Percentiles rank a stretch among this genome's conserved stretches.
phyloP scores from a whole-genome alignment of 2,113 vertebrate genomes.

The Percopsis transmontana region DNA sequence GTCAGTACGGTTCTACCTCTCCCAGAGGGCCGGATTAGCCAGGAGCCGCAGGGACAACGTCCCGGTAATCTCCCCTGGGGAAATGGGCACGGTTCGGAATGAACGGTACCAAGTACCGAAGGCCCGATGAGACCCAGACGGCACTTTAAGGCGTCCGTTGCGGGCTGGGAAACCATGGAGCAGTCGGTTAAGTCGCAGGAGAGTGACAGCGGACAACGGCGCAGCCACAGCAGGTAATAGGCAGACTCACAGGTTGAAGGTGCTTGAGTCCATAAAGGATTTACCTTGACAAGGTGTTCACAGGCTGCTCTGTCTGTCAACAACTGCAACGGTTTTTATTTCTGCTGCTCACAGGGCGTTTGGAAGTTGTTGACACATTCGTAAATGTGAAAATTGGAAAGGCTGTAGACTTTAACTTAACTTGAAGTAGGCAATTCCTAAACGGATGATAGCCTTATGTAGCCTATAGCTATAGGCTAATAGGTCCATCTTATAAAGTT shows the following conservation, averaged over 20 bases:
- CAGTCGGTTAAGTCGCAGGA: conserved; percentile 33
- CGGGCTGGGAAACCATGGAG: conserved; percentile 35
- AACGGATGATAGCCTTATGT: no score
- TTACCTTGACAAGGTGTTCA: conserved; percentile 53
- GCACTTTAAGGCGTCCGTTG: conserved; percentile 5
- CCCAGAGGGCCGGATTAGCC: conserved; percentile 73
- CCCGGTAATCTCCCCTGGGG: conserved; percentile 75
- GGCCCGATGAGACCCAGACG: conserved; percentile 33
- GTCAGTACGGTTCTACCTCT: conserved; percentile 75
- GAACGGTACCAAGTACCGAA: conserved; percentile 34
- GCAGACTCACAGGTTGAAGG: conserved; percentile 29
- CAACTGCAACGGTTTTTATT: conserved; percentile 56
- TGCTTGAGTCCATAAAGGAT: conserved; percentile 47
- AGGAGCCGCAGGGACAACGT: conserved; percentile 67
- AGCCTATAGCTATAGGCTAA: no score
- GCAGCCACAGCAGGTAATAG: conserved; percentile 65
- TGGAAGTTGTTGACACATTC: conserved; percentile 36
- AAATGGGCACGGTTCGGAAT: conserved; percentile 64
- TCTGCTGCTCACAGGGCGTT: conserved; percentile 28
- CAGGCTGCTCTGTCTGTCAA: conserved; percentile 51
- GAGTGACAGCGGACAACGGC: conserved; percentile 35
- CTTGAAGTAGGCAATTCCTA: no score
- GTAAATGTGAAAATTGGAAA: conserved; percentile 6
- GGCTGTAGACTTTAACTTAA: no score
- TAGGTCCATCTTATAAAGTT: no score